Conservation (phyloP, 1,140 invertebrate genomes). For the Microplitis demolitor region DNA sequence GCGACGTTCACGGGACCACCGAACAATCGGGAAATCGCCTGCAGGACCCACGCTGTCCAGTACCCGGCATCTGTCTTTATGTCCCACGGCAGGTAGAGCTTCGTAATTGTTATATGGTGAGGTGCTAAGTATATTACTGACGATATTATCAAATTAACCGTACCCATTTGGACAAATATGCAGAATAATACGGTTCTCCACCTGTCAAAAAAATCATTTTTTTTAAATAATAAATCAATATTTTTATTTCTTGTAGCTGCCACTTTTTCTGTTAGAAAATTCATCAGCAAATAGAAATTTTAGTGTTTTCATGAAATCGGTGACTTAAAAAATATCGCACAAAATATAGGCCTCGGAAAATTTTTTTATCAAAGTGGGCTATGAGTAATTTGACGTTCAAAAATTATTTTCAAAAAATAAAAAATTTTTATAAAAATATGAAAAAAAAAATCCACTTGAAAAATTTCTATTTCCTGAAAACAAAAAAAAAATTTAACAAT, state of each 20-base stretch:
- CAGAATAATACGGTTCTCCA: constrained; percentile 11
- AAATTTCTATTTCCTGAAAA: too few relatives aligned
- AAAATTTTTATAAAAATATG: too few relatives aligned
- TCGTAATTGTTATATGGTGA: constrained; percentile 2
- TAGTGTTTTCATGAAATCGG: neutral
- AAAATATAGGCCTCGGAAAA: too few relatives aligned
- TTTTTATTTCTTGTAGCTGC: neutral
- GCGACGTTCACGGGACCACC: constrained; percentile 12
- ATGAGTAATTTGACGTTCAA: too few relatives aligned
- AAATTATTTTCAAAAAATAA: too few relatives aligned
- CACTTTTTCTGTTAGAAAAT: neutral
- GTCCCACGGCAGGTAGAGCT: constrained; percentile 11
- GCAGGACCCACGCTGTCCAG: constrained; percentile 1
- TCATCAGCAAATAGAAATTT: neutral
- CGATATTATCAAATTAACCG: neutral
- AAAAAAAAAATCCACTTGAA: too few relatives aligned
- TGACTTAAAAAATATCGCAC: too few relatives aligned
- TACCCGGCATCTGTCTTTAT: neutral
- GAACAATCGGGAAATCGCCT: constrained; percentile 1
- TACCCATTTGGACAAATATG: constrained; percentile 16
- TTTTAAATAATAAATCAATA: neutral
- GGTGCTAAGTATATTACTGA: neutral
- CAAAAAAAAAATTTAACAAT: too few relatives aligned
- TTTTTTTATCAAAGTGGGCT: too few relatives aligned
- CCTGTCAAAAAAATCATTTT: neutral